Conservation (phyloP, 37 sponge, comb jelly and placozoan genomes). For the Haliclona indistincta region DNA sequence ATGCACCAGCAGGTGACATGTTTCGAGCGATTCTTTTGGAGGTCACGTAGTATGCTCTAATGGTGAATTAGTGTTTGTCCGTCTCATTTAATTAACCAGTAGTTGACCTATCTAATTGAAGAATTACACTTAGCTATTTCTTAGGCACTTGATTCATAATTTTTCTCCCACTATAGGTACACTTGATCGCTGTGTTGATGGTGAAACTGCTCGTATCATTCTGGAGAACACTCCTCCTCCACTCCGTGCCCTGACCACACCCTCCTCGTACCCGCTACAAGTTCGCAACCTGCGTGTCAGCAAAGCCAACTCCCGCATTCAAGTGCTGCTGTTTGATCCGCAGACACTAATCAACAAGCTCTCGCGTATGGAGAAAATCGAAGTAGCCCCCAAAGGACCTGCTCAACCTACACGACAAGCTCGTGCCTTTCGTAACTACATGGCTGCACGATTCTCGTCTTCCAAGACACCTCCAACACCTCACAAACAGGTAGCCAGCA, state of each 20-base stretch:
- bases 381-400: conserved; percentile 2
- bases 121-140: no score
- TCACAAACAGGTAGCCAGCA: no score
- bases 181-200: conserved; percentile 74
- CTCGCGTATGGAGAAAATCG: conserved; percentile 27
- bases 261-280: background rate
- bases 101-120: no score
- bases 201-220: conserved; percentile 53
- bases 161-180: no score
- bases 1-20: no score
- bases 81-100: no score
- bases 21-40: no score
- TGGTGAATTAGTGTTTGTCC: no score
- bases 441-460: conserved; percentile 62
- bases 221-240: conserved; percentile 14
- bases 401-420: conserved; percentile 24
- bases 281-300: conserved; percentile 26
- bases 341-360: conserved; percentile 59
- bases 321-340: conserved; percentile 65
- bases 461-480: no score
- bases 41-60: no score
- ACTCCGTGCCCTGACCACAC: background rate
- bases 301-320: conserved; percentile 29
- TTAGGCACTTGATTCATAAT: no score
- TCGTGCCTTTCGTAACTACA: conserved; percentile 58